Base-by-base conservation (phyloP, 2,888 invertebrate species). In the Ametastegia equiseti region DNA sequence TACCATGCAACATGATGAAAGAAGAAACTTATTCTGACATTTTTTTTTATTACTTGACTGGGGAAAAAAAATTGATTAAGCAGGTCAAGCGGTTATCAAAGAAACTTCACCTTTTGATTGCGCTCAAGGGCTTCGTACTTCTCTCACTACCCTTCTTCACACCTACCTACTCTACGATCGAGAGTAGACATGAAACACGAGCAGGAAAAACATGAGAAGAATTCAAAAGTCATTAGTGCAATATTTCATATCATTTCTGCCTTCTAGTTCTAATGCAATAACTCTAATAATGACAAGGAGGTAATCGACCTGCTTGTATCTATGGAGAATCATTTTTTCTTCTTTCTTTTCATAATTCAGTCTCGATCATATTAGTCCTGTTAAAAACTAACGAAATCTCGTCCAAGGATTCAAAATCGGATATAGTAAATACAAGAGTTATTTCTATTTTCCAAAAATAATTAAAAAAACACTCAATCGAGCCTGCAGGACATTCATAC, bases 91-190 rank as follows among this genome's bases (percentile, higher is more conserved):
- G 60, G 30, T 60, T 15, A 60, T 60, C 60, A 30, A 30, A 60
- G 30, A 30, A 60, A 60, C 30, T 60, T 30, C 30, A 30, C 60
- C 60, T 30, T 30, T 60, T 30, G 60, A 60, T 30, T 15, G 30
- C 60, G 1, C 60, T 60, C 60, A 6, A 60, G 60, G 30, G 30
- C 1, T 27, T 27, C 60, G 23, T 60, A 30, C 57, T 65, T 65
- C 65, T 19, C n/a, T 65, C 36, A 1, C 65, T 36, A 39, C 60
- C n/a, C 39, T 67, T 67, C n/a, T n/a, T 39, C 67, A 27, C 67
- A 67, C 60, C 30, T n/a, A n/a, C n/a, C n/a, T n/a, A n/a, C 11
- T 67, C 19, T n/a, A 6, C 67, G 39, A 36, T 39, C 67, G 67
- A 39, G 39, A 39, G 39, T 39, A 67, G 19, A 39, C 7, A 27